phyloP scores from a whole-genome alignment of 2,888 invertebrate species.

The Coleophora deauratella region DNA sequence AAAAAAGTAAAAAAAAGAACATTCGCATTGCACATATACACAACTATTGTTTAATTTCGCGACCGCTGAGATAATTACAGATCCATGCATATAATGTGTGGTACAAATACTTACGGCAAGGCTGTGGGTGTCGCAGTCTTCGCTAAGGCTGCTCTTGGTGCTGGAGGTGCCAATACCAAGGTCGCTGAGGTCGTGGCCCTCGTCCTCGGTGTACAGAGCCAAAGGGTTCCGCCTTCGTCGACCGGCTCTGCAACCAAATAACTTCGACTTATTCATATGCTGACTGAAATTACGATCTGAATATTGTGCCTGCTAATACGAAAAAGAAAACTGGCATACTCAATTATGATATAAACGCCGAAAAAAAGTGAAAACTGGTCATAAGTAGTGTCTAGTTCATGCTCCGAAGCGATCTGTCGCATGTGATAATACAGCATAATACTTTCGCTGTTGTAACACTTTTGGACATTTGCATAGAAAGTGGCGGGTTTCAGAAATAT shows the following conservation, averaged over 20 bases:
- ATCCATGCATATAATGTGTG: background rate
- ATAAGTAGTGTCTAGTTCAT: conserved; percentile 15
- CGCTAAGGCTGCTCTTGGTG: conserved; percentile 78
- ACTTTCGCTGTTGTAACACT: conserved; percentile 53
- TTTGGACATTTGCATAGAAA: conserved; percentile 56
- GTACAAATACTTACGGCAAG: conserved; percentile 68
- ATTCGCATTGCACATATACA: conserved; percentile 1
- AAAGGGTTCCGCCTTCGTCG: conserved; percentile 72
- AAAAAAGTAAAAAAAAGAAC: too few relatives aligned
- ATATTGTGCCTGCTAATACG: too few relatives aligned
- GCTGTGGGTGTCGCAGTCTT: conserved; percentile 78
- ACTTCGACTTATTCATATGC: background rate
- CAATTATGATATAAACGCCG: conserved; percentile 24
- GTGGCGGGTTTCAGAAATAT: conserved; percentile 17
- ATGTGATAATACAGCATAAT: conserved; percentile 18
- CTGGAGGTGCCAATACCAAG: conserved; percentile 83
- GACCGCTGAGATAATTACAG: conserved; percentile 1
- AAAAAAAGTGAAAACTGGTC: conserved; percentile 49
- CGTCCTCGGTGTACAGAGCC: conserved; percentile 85
- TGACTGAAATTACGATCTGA: background rate
- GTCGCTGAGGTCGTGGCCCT: conserved; percentile 88
- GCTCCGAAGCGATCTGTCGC: conserved; percentile 11
- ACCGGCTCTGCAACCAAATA: conserved; percentile 48
- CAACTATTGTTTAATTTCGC: conserved; percentile 2
- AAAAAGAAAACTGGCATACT: conserved; percentile 17